Conservation (phyloP, 2,888 invertebrate species). For the Ectemnius continuus region DNA sequence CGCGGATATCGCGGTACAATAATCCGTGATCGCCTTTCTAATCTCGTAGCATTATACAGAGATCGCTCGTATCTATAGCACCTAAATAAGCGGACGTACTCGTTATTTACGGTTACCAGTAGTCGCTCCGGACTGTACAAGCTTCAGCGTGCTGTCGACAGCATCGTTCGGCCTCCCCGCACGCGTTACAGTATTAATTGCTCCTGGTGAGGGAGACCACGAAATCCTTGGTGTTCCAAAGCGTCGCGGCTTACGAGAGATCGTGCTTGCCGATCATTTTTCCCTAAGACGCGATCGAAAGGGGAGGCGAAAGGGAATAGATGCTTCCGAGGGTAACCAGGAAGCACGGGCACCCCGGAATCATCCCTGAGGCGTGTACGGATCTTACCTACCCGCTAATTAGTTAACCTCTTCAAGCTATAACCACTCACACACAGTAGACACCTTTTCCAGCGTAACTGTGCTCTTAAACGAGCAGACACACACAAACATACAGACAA, state of each 20-base stretch:
- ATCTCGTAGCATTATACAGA: conserved; percentile 34
- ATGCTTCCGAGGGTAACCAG: background rate
- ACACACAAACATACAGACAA: conserved; percentile 1
- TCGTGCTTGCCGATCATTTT: conserved; percentile 4
- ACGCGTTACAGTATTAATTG: background rate
- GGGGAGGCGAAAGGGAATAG: background rate
- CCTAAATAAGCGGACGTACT: conserved; percentile 34
- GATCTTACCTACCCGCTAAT: conserved; percentile 49
- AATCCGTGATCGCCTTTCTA: conserved; percentile 15
- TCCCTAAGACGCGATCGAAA: background rate
- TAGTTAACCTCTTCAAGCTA: conserved; percentile 53
- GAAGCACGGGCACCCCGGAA: conserved; percentile 11
- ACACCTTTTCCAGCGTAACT: conserved; percentile 20
- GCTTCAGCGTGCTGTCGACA: conserved; percentile 19
- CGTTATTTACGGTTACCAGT: conserved; percentile 53
- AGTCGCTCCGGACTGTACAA: conserved; percentile 33
- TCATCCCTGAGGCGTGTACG: conserved; percentile 46
- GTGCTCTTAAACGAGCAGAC: conserved; percentile 47
- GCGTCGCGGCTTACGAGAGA: background rate
- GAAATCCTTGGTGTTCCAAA: background rate
- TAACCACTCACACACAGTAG: conserved; percentile 46
- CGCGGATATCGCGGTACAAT: conserved; percentile 11
- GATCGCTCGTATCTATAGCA: conserved; percentile 32
- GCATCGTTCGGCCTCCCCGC: background rate
- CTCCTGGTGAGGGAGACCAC: background rate